Evolutionary conservation across 2,113 vertebrate species (phyloP), one percentile per base, ranked within the genome.

Genomic region (Charadrius vociferus): DNA sequence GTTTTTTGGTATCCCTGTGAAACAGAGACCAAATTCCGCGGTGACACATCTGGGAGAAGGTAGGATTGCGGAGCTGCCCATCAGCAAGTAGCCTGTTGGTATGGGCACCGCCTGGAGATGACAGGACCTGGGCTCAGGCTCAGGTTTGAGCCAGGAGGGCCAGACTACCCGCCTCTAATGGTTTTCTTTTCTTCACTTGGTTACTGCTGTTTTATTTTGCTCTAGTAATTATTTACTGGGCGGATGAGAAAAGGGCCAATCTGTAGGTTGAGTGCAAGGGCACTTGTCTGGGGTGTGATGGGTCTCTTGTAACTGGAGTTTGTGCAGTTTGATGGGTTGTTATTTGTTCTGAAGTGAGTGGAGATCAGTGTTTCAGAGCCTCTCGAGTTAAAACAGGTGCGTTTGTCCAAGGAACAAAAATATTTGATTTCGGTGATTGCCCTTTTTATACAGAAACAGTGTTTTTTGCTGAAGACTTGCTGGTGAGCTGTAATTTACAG

Each of bases 391-490:
- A 84, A 96, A 93, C 72, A 87, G 56, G 66, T 93, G 34, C n/a
- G 34, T 93, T 94, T 93, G 65, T 91, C 49, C 81, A 56, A 68
- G 62, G 43, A 96, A 85, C 72, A 96, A 90, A 94, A 97, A 87
- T 81, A 91, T 32, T 87, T 92, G 0, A 95, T 97, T 94, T 92
- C 72, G 50, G 39, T 72, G 58, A 94, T 90, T 85, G 81, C 37
- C 23, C 16, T 72, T 87, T 95, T 93, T 56, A 43, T 85, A 56
- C 22, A 68, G 70, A 87, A 81, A 32, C 1, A 15, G 10, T 43
- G 27, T 0, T 30, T 89, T 91, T 83, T 88, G 49, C 73, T 74
- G 74, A 87, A 81, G 61, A 29, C 50, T 68, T 78, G 61, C 70
- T 88, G 61, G 56, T 79, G 58, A 91, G 45, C 84, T 95, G 43